Evolutionary conservation across 1,140 invertebrate species (phyloP).

Genomic region (Cotesia vestalis): DNA sequence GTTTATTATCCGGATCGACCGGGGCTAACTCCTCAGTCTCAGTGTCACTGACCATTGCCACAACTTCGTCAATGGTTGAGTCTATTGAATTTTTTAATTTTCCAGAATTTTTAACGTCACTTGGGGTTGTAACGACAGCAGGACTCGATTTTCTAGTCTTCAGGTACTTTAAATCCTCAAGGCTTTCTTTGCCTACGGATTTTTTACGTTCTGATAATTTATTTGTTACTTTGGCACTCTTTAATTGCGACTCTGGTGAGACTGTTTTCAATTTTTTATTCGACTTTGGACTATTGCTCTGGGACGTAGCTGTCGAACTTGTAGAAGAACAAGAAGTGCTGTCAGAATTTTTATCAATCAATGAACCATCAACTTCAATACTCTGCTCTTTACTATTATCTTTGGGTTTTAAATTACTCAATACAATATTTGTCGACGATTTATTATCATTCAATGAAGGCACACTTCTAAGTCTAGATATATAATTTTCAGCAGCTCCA

Average conservation of each 20-base stretch:
- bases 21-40: constrained; percentile 43
- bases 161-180: constrained; percentile 26
- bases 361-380: too few relatives aligned
- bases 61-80: constrained; percentile 61
- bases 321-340: too few relatives aligned
- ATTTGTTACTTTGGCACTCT: constrained; percentile 40
- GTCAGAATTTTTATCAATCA: too few relatives aligned
- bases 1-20: constrained; percentile 38
- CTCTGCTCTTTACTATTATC: too few relatives aligned
- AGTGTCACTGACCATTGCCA: constrained; percentile 59
- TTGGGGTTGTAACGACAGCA: background rate
- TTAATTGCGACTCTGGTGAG: constrained; percentile 41
- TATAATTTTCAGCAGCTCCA: too few relatives aligned
- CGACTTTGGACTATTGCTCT: constrained; percentile 51
- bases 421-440: constrained; percentile 29
- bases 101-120: constrained; percentile 41
- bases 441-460: constrained; percentile 39
- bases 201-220: constrained; percentile 43
- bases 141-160: constrained; percentile 40
- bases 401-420: too few relatives aligned
- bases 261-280: constrained; percentile 43
- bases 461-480: background rate
- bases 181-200: constrained; percentile 23
- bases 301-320: background rate
- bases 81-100: constrained; percentile 54